These are phyloP conservation scores for Sycon ciliatum DNA, from an alignment of 37 sponge, comb jelly and placozoan genomes.

Conservation along the genomic window DNA sequence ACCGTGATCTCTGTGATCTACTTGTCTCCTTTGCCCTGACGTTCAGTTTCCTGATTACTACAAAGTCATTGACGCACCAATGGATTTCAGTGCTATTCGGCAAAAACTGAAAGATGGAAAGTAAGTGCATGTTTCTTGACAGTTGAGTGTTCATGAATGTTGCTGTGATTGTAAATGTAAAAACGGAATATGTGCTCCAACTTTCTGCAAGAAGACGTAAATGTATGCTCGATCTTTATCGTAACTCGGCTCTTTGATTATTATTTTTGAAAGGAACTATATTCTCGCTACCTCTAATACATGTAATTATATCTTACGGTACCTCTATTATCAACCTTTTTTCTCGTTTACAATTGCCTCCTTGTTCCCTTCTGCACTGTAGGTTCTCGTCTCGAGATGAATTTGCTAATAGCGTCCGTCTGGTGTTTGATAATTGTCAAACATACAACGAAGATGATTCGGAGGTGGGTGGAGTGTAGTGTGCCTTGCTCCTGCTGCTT, in stretches of 20 bases:
- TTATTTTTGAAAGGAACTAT: too few relatives aligned
- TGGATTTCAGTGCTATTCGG: conserved; percentile 77
- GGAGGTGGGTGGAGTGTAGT: conserved; percentile 41
- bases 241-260: too few relatives aligned
- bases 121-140: conserved; percentile 20
- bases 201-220: too few relatives aligned
- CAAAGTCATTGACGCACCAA: conserved; percentile 65
- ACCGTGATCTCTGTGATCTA: background rate
- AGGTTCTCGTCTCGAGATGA: conserved; percentile 59
- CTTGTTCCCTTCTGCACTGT: too few relatives aligned
- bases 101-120: conserved; percentile 49
- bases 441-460: conserved; percentile 84
- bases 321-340: too few relatives aligned
- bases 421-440: conserved; percentile 72
- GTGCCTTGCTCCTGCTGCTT: background rate
- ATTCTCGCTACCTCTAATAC: too few relatives aligned
- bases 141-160: background rate
- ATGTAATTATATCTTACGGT: too few relatives aligned
- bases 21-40: background rate
- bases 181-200: too few relatives aligned
- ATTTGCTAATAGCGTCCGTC: conserved; percentile 58
- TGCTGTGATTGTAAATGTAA: background rate
- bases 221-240: too few relatives aligned
- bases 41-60: conserved; percentile 68
- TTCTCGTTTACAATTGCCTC: too few relatives aligned